Percentiles rank a stretch among this genome's conserved stretches.
Conservation (phyloP, 2,113 vertebrate species). For the Zosterops hypoxanthus region DNA sequence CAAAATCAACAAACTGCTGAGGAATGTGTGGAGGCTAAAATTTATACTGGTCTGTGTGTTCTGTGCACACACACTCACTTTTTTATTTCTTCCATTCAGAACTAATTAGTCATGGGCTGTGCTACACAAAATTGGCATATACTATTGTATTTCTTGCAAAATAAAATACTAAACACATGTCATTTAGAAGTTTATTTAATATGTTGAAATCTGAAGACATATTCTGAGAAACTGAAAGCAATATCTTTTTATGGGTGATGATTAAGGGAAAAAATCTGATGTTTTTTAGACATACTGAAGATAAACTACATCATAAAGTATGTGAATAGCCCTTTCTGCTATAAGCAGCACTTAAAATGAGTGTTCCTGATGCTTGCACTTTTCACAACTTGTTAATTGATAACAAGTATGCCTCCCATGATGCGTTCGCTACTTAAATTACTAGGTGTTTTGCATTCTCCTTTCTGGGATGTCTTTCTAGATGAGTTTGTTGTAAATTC, state of each 20-base stretch:
- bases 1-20: not conserved
- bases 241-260: not conserved
- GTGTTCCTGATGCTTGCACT: not conserved
- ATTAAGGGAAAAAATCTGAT: not conserved
- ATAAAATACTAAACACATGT: not conserved
- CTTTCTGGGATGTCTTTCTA: not conserved
- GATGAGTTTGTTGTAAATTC: not conserved
- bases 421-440: not conserved
- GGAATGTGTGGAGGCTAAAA: accelerated
- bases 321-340: not conserved
- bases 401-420: not conserved
- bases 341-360: not conserved
- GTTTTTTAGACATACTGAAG: not conserved
- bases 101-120: not conserved
- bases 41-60: not conserved
- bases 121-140: not conserved
- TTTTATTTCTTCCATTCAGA: not conserved
- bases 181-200: not conserved
- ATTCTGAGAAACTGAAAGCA: not conserved
- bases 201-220: not conserved
- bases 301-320: not conserved
- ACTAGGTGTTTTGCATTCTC: accelerated
- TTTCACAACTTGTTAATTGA: not conserved
- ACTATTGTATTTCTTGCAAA: not conserved
- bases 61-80: not conserved